A percentile compares a stretch with the other conserved stretches of the same genome.
These are phyloP conservation scores for Rhinatrema bivittatum DNA, from an alignment of 2,797 vertebrate species.

Conservation along the genomic window DNA sequence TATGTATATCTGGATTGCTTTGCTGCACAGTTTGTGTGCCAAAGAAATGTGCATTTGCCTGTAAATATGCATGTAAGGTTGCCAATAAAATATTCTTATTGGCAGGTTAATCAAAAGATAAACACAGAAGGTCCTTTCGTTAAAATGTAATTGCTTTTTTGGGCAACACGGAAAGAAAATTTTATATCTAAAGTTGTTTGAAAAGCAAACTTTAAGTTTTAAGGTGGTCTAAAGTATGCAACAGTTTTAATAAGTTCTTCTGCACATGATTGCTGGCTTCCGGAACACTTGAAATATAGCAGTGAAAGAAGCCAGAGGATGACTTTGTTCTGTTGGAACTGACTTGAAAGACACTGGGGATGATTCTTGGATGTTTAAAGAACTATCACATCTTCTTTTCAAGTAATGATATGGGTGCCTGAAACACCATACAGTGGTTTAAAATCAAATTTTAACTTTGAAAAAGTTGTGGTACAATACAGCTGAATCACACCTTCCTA, in stretches of 20 bases:
- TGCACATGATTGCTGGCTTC: constrained; percentile 11
- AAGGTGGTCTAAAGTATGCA: constrained; percentile 14
- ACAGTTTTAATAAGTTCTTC: constrained; percentile 12
- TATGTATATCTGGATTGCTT: constrained; percentile 25
- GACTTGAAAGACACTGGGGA: constrained; percentile 5
- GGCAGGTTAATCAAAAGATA: constrained; percentile 38
- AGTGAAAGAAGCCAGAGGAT: too few relatives aligned
- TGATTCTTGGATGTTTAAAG: too few relatives aligned
- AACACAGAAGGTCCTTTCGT: constrained; percentile 21
- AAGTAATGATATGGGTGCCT: too few relatives aligned
- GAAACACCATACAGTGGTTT: too few relatives aligned
- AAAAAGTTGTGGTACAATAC: too few relatives aligned
- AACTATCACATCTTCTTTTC: too few relatives aligned
- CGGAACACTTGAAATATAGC: constrained; percentile 6
- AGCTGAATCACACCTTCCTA: too few relatives aligned
- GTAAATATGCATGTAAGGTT: constrained; percentile 45
- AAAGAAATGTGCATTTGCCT: constrained; percentile 56
- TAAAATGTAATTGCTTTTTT: constrained; percentile 18
- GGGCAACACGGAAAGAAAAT: constrained; percentile 18
- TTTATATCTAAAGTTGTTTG: constrained; percentile 11
- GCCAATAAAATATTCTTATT: constrained; percentile 56
- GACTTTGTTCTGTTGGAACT: too few relatives aligned
- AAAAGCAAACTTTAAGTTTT: constrained; percentile 20
- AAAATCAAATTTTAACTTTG: too few relatives aligned
- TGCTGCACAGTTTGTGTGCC: constrained; percentile 45